Evolutionary conservation across 2,797 vertebrate genomes (phyloP).

Genomic region (Crossoptilon crossoptilon): DNA sequence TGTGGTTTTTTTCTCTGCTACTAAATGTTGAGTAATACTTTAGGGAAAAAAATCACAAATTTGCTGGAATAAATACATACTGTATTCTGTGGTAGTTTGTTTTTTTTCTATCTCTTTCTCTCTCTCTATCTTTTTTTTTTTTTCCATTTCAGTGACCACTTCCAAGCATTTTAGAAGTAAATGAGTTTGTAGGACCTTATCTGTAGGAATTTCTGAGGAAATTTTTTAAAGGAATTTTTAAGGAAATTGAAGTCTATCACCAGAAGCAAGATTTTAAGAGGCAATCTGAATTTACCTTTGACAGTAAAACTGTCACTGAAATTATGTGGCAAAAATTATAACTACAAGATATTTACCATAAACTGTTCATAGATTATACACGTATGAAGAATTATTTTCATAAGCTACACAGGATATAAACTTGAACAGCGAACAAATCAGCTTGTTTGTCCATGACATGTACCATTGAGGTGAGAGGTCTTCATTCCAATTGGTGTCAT

Average conservation of each 20-base stretch:
- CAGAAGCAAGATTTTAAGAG: neutral
- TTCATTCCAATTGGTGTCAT: conserved; percentile 9
- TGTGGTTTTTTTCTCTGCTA: neutral
- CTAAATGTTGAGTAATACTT: neutral
- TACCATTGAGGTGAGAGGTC: neutral
- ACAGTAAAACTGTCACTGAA: neutral
- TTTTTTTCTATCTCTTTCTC: neutral
- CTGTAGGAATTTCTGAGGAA: neutral
- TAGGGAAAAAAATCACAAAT: neutral
- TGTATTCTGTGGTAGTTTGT: neutral
- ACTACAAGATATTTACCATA: neutral
- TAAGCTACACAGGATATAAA: neutral
- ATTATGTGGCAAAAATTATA: neutral
- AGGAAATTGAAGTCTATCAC: neutral
- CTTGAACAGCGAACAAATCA: neutral
- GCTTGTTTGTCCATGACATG: neutral
- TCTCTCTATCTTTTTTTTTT: neutral
- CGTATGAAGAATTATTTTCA: neutral
- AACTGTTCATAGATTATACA: neutral
- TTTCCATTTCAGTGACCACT: neutral
- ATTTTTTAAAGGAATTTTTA: neutral
- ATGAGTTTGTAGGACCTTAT: neutral
- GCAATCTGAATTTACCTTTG: neutral
- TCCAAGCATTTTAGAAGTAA: neutral
- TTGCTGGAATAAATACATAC: neutral